Conservation (phyloP, 2,113 vertebrate genomes). For the Cynocephalus volans region DNA sequence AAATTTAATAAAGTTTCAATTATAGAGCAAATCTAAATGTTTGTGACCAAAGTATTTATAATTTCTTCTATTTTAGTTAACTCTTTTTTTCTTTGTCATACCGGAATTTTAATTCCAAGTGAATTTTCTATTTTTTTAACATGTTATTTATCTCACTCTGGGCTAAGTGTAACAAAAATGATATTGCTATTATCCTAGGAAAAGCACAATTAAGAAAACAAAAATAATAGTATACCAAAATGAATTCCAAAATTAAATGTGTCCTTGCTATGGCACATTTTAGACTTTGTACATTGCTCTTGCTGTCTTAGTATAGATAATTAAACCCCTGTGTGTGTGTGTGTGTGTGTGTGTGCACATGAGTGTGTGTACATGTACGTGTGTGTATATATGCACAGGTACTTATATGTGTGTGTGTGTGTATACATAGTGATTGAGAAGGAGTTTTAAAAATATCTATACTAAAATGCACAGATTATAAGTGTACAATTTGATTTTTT, state of each 20-base stretch:
- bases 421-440: neutral
- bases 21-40: neutral
- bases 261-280: neutral
- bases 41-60: constrained; percentile 1
- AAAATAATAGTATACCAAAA: neutral
- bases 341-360: neutral
- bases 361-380: neutral
- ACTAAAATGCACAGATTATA: neutral
- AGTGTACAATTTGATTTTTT: neutral
- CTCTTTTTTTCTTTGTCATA: neutral
- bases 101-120: neutral
- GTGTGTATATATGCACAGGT: neutral
- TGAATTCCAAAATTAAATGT: constrained; percentile 48
- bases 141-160: neutral
- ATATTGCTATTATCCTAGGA: neutral
- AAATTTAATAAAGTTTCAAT: neutral
- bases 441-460: neutral
- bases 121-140: neutral
- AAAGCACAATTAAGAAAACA: neutral
- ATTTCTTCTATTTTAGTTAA: neutral
- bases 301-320: neutral
- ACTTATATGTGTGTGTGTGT: neutral
- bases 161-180: neutral
- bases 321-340: neutral
- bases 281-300: constrained; percentile 13